Evolutionary conservation across 2,797 vertebrate species (phyloP), one percentile per base, ranked within the genome.

Genomic region (Sebastes baramenuke): DNA sequence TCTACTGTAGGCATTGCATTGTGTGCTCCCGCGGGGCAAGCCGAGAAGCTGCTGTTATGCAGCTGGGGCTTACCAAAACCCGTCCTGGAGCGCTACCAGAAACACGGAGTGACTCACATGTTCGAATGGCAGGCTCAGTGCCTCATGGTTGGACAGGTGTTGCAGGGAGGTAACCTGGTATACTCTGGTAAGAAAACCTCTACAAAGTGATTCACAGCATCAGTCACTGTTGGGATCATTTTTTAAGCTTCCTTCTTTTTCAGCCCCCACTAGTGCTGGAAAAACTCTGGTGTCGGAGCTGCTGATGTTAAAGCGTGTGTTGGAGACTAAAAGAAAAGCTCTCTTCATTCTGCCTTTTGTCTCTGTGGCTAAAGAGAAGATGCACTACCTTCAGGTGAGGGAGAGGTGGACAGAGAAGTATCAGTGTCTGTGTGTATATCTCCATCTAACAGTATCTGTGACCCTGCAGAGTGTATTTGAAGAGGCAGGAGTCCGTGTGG

Each of bases 361-460:
- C 14, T 99, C 98, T 82, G 97, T 99, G 89, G 98, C 98, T 83
- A 98, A 99, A 94, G 98, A 99, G 89, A 99, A 99, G 92, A 98
- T 98, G 95, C 95, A 92, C 85, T 98, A 98, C 88, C 95, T 99
- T 55, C 97, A 98, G 96, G 98, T 99, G 80, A 84, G 32, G 20
- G 8, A 80, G 13, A 27, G 6, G 1, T 42, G n/a, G 4, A 54
- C 30, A 24, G 9, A 71, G 4, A 22, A 9, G 6, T 20, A 32
- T 30, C 30, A 24, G 24, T 78, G 42, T 18, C 2, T 16, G 27
- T 79, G 7, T n/a, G 8, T 36, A 2, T 8, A 49, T 77, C 32
- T 87, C n/a, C 5, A 16, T 60, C 6, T 73, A 55, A 79, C 36
- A 38, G 36, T 76, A 5, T 55, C 6, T 68, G 8, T 80, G 71